Base-by-base conservation (phyloP, 2,888 invertebrate species). In the Eristalis intricaria region DNA sequence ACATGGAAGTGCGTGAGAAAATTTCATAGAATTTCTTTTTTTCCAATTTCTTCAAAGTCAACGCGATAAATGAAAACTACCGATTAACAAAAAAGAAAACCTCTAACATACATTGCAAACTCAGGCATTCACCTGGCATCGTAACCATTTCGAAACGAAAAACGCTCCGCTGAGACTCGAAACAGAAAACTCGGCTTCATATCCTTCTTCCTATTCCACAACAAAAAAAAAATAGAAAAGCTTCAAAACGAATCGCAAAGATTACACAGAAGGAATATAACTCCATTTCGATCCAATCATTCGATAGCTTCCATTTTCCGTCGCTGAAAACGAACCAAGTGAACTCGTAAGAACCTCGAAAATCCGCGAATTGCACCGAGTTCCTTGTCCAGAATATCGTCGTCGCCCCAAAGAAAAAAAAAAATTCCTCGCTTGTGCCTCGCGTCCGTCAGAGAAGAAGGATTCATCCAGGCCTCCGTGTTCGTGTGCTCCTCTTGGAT, bases 1-100 rank as follows among this genome's bases (percentile, higher is more conserved):
- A 89, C 81, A 89, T 84, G 86, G 84, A 89, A 88, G 88, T 88
- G 88, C 88, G 88, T 88, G 88, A 87, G 80, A 84, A 87, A 87
- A 76, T 76, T 76, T 79, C 50, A 69, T 84, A 84, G 61, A 84
- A 84, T 63, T 74, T 69, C 78, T 32, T 75, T 43, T 81, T 69
- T 65, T 64, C 50, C 66, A 74, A 63, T 77, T 61, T 40, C 19
- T 50, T 50, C 15, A 32, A 82, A 75, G 66, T 60, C 40, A 80
- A 56, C 23, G 50, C 50, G 19, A 50, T 40, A 35, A 63, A 69
- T 60, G 50, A 32, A 19, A n/a, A 32, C 13, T 19, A 56, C n/a
- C 50, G 26, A 56, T n/a, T 23, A 38, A 66, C 29, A 38, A 75
- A 66, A 22, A 43, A 10, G n/a, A 81, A 64, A 61, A 66, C 7